These are phyloP conservation scores for Zygothrica quintamaculata DNA, from an alignment of 2,888 invertebrate genomes.

Conservation along the genomic window DNA sequence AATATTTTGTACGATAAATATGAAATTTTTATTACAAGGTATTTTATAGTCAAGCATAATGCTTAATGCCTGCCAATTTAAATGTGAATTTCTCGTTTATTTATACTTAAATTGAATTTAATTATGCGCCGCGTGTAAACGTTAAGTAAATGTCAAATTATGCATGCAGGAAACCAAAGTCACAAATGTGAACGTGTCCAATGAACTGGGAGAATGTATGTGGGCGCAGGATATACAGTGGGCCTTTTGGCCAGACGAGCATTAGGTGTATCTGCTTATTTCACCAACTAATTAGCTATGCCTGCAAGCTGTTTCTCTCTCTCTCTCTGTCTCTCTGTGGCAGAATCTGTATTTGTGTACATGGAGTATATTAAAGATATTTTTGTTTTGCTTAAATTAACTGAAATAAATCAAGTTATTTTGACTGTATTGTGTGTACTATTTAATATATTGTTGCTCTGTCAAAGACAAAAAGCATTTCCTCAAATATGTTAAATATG, in stretches of 20 bases:
- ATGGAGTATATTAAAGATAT: neutral
- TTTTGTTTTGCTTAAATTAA: slow-evolving; percentile 50
- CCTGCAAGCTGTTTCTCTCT: slow-evolving; percentile 5
- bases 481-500: neutral
- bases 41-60: neutral
- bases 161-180: slow-evolving; percentile 45
- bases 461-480: slow-evolving; percentile 12
- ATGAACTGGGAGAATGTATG: slow-evolving; percentile 20
- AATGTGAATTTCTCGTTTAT: slow-evolving; percentile 51
- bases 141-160: slow-evolving; percentile 53
- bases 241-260: neutral
- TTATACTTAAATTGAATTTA: slow-evolving; percentile 59
- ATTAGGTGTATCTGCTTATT: slow-evolving; percentile 11
- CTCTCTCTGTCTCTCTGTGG: slow-evolving; percentile 5
- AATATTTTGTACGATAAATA: no score
- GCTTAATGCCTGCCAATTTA: neutral
- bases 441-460: slow-evolving; percentile 38
- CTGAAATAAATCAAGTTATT: slow-evolving; percentile 59
- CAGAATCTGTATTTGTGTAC: slow-evolving; percentile 9
- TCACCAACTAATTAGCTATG: slow-evolving; percentile 45
- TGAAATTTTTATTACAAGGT: slow-evolving; percentile 13
- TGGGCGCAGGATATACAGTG: slow-evolving; percentile 8
- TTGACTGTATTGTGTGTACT: slow-evolving; percentile 1
- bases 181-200: slow-evolving; percentile 33
- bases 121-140: slow-evolving; percentile 42